Evolutionary conservation across 1,140 invertebrate species (phyloP).

Genomic region (Ganaspis sp.): DNA sequence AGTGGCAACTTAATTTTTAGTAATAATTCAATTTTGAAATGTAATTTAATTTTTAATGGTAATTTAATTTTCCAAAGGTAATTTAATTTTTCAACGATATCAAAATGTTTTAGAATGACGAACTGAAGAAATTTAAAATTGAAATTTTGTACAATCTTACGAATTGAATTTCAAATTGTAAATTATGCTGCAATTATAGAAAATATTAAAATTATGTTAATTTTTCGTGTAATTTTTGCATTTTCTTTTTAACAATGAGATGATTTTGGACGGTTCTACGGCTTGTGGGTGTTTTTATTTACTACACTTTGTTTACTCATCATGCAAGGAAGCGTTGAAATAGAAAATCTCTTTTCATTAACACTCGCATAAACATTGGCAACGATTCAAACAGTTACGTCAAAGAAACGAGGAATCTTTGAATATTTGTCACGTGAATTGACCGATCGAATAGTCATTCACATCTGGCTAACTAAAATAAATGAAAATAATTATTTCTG

Average conservation of each 20-base stretch:
- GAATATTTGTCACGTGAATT: constrained; percentile 19
- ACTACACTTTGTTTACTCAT: constrained; percentile 6
- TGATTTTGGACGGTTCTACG: background rate
- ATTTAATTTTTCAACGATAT: no score
- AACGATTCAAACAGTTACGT: constrained; percentile 31
- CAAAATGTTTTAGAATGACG: no score
- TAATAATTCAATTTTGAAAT: no score
- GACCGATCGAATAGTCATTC: constrained; percentile 16
- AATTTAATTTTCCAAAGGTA: no score
- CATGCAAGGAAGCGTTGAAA: constrained; percentile 27
- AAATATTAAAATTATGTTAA: no score
- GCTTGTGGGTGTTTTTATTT: background rate
- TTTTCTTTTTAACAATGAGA: background rate
- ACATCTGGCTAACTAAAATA: background rate
- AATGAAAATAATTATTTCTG: background rate
- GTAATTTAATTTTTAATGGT: no score
- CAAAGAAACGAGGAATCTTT: constrained; percentile 18
- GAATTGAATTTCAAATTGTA: no score
- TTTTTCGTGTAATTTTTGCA: no score
- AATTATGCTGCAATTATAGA: no score
- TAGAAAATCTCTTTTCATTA: constrained; percentile 33
- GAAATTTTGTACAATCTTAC: no score
- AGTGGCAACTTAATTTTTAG: no score
- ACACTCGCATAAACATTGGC: constrained; percentile 39
- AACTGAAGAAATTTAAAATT: no score